Conservation (phyloP, 2,797 vertebrate species). For the Potorous gilbertii region DNA sequence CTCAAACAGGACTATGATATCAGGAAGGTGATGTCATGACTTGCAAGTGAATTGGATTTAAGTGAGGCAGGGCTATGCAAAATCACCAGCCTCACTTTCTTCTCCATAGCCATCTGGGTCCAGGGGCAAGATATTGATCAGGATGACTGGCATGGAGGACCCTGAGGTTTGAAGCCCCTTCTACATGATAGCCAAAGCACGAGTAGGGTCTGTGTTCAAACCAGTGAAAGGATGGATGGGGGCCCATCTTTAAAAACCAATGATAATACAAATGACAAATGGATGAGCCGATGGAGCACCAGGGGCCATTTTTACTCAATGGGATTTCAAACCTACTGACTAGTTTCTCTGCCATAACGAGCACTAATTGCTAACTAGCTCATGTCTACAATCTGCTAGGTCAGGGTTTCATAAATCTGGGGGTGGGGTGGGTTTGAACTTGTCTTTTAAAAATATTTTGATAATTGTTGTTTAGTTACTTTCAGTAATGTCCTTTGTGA, state of each 20-base stretch:
- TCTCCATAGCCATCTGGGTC: no score
- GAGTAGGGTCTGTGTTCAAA: not conserved
- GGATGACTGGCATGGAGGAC: not conserved
- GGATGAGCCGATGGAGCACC: rapidly evolving
- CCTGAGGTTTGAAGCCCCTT: not conserved
- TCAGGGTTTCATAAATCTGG: not conserved
- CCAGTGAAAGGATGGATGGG: not conserved
- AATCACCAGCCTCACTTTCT: no score
- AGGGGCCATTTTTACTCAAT: rapidly evolving
- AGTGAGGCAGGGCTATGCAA: no score
- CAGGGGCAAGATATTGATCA: no score
- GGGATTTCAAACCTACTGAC: not conserved
- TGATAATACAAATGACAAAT: not conserved
- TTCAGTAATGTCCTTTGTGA: not conserved
- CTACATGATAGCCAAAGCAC: no score
- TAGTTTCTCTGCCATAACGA: not conserved
- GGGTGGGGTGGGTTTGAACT: not conserved
- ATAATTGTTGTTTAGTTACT: not conserved
- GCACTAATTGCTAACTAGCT: not conserved
- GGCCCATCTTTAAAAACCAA: not conserved
- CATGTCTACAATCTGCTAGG: not conserved
- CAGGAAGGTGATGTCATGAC: no score
- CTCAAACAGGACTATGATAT: no score
- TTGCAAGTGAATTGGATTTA: no score
- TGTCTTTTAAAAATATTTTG: not conserved